Conservation (phyloP, 2,113 vertebrate species). For the Murina feae region DNA sequence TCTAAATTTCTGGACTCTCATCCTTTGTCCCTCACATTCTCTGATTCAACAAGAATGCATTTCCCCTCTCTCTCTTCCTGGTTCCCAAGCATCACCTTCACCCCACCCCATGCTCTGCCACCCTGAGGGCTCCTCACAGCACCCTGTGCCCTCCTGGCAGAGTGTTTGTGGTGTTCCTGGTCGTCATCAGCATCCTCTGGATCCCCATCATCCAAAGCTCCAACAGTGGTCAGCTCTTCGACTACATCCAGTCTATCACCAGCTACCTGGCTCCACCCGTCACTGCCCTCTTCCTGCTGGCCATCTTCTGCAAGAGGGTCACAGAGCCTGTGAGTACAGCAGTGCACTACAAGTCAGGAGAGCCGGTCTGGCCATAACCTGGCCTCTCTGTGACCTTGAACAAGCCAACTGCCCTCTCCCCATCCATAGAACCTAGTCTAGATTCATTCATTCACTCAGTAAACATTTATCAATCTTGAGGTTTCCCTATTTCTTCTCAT, state of each 20-base stretch:
- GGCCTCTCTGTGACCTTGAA: background rate
- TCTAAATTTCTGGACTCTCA: background rate
- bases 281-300: conserved; percentile 92
- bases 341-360: background rate
- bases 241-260: conserved; percentile 94
- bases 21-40: background rate
- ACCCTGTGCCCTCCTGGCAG: conserved; percentile 74
- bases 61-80: too few relatives aligned
- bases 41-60: accelerated
- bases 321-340: conserved; percentile 89
- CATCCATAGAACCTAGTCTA: accelerated
- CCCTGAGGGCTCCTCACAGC: accelerated
- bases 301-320: conserved; percentile 92
- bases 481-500: too few relatives aligned
- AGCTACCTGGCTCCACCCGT: conserved; percentile 94
- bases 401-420: background rate
- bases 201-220: conserved; percentile 94
- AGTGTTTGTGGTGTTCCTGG: conserved; percentile 89
- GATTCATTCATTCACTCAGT: background rate
- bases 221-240: conserved; percentile 94
- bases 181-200: conserved; percentile 92
- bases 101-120: accelerated
- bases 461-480: background rate
- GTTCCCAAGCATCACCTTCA: background rate
- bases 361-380: background rate